Evolutionary conservation across 2,888 invertebrate genomes (phyloP).

Genomic region (Torymus texanus): DNA sequence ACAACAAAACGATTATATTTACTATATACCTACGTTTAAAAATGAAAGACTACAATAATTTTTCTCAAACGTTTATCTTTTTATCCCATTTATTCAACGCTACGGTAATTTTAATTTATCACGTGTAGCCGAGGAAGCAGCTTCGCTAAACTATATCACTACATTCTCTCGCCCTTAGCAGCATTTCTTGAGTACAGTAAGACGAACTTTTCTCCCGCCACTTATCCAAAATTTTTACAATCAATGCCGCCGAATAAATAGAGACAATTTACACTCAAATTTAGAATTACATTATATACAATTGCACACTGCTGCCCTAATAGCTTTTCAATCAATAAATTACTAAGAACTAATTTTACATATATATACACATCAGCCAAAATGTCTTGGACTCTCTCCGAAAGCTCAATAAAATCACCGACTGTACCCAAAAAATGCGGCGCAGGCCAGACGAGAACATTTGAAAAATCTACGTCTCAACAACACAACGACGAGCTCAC

Average conservation of each 20-base stretch:
- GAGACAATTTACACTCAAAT: slow-evolving; percentile 25
- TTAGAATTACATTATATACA: slow-evolving; percentile 19
- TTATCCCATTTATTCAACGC: slow-evolving; percentile 3
- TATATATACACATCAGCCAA: slow-evolving; percentile 30
- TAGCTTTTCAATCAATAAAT: slow-evolving; percentile 31
- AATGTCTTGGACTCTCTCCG: not conserved
- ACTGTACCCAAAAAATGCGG: slow-evolving; percentile 5
- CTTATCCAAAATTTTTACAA: not conserved
- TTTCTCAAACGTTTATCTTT: slow-evolving; percentile 13
- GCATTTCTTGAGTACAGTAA: slow-evolving; percentile 1
- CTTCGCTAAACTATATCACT: slow-evolving; percentile 55
- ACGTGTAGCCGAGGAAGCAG: slow-evolving; percentile 64
- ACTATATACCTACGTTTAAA: too few species aligned
- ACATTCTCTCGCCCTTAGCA: not conserved
- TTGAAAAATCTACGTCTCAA: too few species aligned
- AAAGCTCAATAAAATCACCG: not conserved
- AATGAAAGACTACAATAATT: not conserved
- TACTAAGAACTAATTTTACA: slow-evolving; percentile 25
- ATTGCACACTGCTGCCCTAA: slow-evolving; percentile 5
- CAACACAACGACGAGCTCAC: too few species aligned
- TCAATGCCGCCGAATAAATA: slow-evolving; percentile 13
- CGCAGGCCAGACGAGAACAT: not conserved
- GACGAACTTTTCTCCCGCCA: not conserved
- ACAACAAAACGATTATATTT: too few species aligned
- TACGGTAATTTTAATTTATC: slow-evolving; percentile 64